Base-by-base conservation (phyloP, 2,888 invertebrate species). In the Timema cristinae region DNA sequence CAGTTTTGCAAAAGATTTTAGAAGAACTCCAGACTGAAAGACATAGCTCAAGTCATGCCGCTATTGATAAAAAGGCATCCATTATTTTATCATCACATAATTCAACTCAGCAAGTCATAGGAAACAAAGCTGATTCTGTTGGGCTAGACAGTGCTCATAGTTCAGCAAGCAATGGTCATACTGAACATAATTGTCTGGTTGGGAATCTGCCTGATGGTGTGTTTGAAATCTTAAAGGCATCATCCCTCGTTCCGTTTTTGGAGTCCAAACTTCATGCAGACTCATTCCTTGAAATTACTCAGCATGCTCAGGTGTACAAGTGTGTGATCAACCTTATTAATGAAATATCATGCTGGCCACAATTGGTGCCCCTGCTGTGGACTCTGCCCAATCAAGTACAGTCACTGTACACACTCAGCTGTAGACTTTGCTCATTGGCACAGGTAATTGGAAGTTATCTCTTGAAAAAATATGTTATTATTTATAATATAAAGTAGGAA, bases 271-370 rank as follows among this genome's bases (percentile, higher is more conserved):
- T 75, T 49, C 72, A 72, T 52, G 79, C 79, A 11, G 79, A 80
- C 73, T 79, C 80, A 0, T 80, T 81, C 71, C 76, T 81, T n/a
- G 81, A 81, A 75, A 81, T 81, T 49, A 78, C 79, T 73, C 77
- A 79, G 70, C 81, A 81, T 73, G 78, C 79, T 61, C 75, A 77
- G 59, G 81, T 80, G 13, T 76, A 76, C 67, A 69, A 72, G 47
- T 73, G 73, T 71, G 70, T 76, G 10, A 72, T 76, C 11, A 74
- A 75, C 67, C 75, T 76, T 47, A 75, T 76, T 47, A 67, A 69
- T 47, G 74, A 74, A 63, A 63, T 76, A 47, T 72, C 75, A 54
- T 50, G 68, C 48, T 61, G 70, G 13, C 72, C 73, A 50, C 66
- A 73, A 47, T 71, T 75, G 16, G 75, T 73, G 16, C 69, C 71